Base-by-base conservation (phyloP, 2,797 vertebrate genomes). In the Lagocephalus sceleratus region DNA sequence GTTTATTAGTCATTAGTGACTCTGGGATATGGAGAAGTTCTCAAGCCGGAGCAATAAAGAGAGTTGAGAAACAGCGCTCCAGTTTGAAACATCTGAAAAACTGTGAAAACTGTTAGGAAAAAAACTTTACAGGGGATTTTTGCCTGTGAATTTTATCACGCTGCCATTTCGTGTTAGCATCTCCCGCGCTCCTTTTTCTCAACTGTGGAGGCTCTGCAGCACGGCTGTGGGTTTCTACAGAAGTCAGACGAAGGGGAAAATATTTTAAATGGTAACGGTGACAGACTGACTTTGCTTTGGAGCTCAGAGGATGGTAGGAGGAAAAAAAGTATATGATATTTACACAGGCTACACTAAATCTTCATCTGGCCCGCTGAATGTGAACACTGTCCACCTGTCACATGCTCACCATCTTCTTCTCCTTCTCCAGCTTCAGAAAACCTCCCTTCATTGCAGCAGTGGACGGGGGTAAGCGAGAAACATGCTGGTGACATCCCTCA, bases 341-440 rank as follows among this genome's bases (percentile, higher is more conserved):
- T 67, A 71, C 25, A 56, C 51, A 5, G 25, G 9, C 45, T 20
- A 20, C 35, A 15, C 17, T 53, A 54, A 11, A 58, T 20, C 20
- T 50, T 65, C 76, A 70, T 76, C 73, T 79, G 79, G 54, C 41
- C n/a, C n/a, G n/a, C n/a, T n/a, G n/a, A n/a, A n/a, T n/a, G n/a
- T n/a, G n/a, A n/a, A n/a, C n/a, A 23, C 63, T 68, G 47, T 51
- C 50, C 50, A 60, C 60, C 61, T 67, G 57, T 54, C 23, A 3
- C 22, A 29, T 14, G 43, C 44, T 47, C 43, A 16, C 25, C 25
- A 25, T 25, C 25, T 25, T 25, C 25, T 6, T 1, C 8, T 25
- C 4, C 25, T 25, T 25, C 25, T 25, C 25, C 5, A 11, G 9
- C 29, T 29, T 29, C 6, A 29, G 6, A 11, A 29, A 29, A 29